Evolutionary conservation across 2,797 vertebrate species (phyloP).

Genomic region (Melanotaenia maccullochi): DNA sequence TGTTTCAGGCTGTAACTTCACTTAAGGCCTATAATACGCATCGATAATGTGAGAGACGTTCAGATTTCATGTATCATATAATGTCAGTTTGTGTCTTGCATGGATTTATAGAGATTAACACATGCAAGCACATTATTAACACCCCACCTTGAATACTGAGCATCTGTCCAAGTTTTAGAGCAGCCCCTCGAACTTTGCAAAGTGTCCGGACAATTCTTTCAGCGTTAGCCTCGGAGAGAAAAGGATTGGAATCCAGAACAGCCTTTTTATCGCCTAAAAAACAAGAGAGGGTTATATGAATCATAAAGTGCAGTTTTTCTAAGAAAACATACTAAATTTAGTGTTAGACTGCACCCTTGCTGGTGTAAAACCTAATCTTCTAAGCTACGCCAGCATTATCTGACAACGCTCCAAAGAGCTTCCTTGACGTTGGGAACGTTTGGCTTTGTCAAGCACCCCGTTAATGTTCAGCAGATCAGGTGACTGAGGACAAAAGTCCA

Average conservation of each 20-base stretch:
- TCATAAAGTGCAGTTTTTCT: neutral
- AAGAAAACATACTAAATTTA: too few relatives aligned
- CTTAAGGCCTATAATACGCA: neutral
- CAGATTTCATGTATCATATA: neutral
- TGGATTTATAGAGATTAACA: neutral
- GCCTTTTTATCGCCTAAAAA: conserved; percentile 57
- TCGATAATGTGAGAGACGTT: neutral
- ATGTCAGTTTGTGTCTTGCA: neutral
- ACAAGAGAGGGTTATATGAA: neutral
- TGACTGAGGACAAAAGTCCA: neutral
- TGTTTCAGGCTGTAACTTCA: conserved; percentile 7
- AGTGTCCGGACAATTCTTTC: conserved; percentile 88
- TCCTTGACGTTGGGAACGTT: neutral
- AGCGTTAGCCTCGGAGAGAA: conserved; percentile 89
- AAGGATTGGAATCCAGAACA: conserved; percentile 69
- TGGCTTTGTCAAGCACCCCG: neutral
- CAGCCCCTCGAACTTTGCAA: conserved; percentile 90
- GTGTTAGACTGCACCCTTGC: neutral
- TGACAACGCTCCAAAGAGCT: neutral
- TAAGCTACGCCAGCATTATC: neutral
- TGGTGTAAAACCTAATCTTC: neutral
- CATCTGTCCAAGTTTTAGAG: conserved; percentile 92
- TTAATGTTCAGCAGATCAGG: conserved; percentile 2
- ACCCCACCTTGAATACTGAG: conserved; percentile 91
- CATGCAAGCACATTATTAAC: neutral